Evolutionary conservation across 2,113 vertebrate genomes (phyloP).

Genomic region (Rhombomys opimus): DNA sequence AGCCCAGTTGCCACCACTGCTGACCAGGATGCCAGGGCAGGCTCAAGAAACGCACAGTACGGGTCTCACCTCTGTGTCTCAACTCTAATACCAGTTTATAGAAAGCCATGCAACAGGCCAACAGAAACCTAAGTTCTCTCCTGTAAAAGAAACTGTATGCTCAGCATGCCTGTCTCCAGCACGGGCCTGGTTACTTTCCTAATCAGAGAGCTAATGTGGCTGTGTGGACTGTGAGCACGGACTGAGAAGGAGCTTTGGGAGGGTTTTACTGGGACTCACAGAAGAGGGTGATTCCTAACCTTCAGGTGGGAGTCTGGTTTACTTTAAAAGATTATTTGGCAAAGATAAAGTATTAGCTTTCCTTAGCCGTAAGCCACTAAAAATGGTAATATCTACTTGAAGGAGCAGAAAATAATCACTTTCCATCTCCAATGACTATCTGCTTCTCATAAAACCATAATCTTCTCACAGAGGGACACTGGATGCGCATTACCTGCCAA

Average conservation of each 20-base stretch:
- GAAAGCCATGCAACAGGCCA: not conserved
- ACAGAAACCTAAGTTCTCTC: not conserved
- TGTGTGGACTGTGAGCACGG: not conserved
- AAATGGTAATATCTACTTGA: conserved; percentile 34
- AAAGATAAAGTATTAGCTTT: conserved; percentile 69
- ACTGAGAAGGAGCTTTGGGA: not conserved
- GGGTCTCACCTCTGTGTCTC: not conserved
- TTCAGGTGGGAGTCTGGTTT: conserved; percentile 24
- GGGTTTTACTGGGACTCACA: conserved; percentile 66
- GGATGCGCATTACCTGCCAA: conserved; percentile 54
- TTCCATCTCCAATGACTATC: conserved; percentile 39
- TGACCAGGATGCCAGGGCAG: not conserved
- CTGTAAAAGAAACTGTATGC: not conserved
- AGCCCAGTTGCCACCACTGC: not conserved
- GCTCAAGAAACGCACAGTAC: not conserved
- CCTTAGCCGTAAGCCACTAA: conserved; percentile 57
- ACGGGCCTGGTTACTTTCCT: not conserved
- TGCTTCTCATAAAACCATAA: conserved; percentile 61
- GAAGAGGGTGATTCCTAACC: conserved; percentile 37
- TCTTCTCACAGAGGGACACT: conserved; percentile 48
- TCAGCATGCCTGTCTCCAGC: not conserved
- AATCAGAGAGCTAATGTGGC: not conserved
- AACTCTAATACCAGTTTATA: not conserved
- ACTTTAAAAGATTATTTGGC: conserved; percentile 68
- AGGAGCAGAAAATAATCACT: not conserved